Conservation (phyloP, 2,888 invertebrate species). For the Ormyrus labotus region DNA sequence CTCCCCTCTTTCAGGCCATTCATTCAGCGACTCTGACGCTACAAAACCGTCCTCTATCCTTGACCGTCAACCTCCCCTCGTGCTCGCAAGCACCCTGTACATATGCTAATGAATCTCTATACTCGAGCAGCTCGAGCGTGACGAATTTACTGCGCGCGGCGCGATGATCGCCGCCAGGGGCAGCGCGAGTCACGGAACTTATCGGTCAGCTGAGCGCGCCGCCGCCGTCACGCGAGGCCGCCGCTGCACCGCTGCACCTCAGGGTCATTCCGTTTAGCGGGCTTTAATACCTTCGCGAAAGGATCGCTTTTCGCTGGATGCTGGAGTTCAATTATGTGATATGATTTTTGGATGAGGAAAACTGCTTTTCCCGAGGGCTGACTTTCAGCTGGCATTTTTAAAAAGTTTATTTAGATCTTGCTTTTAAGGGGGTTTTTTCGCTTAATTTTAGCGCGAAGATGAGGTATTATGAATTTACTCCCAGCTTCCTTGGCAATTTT, state of each 20-base stretch:
- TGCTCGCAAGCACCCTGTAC: neutral
- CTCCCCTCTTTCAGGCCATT: too few species aligned
- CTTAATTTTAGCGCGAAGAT: too few species aligned
- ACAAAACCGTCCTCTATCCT: conserved; percentile 20
- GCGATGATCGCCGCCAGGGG: conserved; percentile 10
- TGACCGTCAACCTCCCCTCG: conserved; percentile 29
- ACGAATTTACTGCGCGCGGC: conserved; percentile 25
- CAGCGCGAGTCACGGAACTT: neutral
- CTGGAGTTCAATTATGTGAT: too few species aligned
- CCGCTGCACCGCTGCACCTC: conserved; percentile 24
- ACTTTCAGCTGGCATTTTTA: too few species aligned
- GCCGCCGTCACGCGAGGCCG: conserved; percentile 36
- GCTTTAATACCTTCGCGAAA: conserved; percentile 43
- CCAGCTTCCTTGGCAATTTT: too few species aligned
- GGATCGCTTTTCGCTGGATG: conserved; percentile 18
- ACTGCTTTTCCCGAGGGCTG: too few species aligned
- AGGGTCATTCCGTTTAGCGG: conserved; percentile 41
- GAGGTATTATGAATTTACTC: too few species aligned
- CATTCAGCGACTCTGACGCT: too few species aligned
- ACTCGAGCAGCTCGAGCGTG: neutral
- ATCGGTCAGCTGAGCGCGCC: conserved; percentile 34
- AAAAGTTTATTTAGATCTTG: too few species aligned
- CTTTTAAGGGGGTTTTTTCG: too few species aligned
- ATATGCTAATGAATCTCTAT: conserved; percentile 31
- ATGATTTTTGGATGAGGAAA: too few species aligned